phyloP scores from a whole-genome alignment of 35 echinoderm and acorn worm genomes.

The Strongylocentrotus purpuratus region DNA sequence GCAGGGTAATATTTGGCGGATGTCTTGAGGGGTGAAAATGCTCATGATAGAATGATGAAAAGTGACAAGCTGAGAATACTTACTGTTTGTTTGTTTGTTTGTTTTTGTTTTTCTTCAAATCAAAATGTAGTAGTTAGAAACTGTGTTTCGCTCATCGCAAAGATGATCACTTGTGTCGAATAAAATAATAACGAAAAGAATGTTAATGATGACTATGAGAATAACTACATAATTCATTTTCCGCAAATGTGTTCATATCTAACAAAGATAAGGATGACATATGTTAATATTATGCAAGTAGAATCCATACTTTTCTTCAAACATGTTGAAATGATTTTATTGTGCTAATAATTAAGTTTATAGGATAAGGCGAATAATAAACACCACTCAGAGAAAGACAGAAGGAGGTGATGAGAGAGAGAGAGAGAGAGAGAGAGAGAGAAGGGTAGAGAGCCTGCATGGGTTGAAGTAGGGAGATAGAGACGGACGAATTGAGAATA shows the following conservation, averaged over 20 bases:
- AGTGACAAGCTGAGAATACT: neutral
- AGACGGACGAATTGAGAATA: too few species aligned
- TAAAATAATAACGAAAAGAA: neutral
- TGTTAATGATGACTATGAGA: neutral
- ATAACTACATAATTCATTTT: neutral
- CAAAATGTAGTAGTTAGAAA: too few species aligned
- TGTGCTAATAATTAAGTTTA: too few species aligned
- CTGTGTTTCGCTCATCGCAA: too few species aligned
- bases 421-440: neutral
- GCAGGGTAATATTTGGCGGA: neutral
- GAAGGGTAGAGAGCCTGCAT: neutral
- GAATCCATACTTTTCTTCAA: too few species aligned
- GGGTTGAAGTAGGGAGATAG: too few species aligned
- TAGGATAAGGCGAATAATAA: too few species aligned
- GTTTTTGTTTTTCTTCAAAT: too few species aligned
- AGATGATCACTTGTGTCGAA: neutral
- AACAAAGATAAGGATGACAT: neutral
- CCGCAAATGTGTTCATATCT: neutral
- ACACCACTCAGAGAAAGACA: neutral
- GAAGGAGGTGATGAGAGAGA: neutral
- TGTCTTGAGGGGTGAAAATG: neutral
- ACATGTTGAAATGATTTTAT: too few species aligned
- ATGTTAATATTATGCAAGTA: too few species aligned
- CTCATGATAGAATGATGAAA: neutral
- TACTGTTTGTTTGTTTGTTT: too few species aligned